Evolutionary conservation across 2,797 vertebrate genomes (phyloP).

Genomic region (Lagocephalus sceleratus): DNA sequence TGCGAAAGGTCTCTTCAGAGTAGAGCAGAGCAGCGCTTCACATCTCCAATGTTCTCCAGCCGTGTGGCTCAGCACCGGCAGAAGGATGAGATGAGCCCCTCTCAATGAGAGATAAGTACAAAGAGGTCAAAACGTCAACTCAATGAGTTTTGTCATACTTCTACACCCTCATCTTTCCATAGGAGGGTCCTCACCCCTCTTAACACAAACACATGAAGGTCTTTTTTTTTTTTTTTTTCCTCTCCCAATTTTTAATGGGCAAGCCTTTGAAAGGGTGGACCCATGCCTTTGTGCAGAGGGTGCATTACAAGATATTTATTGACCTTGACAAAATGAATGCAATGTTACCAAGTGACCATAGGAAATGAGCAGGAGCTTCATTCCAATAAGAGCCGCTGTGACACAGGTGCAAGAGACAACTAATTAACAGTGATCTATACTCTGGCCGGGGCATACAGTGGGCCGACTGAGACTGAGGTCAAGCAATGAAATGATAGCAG

Average conservation of each 20-base stretch:
- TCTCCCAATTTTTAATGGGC: conserved; percentile 38
- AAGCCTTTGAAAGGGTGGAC: conserved; percentile 49
- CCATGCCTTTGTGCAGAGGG: conserved; percentile 50
- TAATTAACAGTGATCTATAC: conserved; percentile 80
- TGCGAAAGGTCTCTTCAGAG: conserved; percentile 52
- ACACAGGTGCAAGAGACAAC: conserved; percentile 73
- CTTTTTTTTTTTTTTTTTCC: conserved; percentile 30
- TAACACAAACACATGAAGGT: conserved; percentile 58
- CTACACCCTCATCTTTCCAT: conserved; percentile 47
- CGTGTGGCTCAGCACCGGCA: conserved; percentile 44
- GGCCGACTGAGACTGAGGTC: conserved; percentile 70
- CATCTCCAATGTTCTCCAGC: conserved; percentile 55
- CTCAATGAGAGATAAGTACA: conserved; percentile 58
- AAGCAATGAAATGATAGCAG: conserved; percentile 77
- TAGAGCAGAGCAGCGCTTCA: conserved; percentile 45
- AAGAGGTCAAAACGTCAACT: conserved; percentile 53
- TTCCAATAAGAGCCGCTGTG: conserved; percentile 67
- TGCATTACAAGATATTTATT: conserved; percentile 66
- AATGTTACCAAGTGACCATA: conserved; percentile 54
- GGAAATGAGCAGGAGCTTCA: conserved; percentile 60
- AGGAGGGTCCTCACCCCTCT: conserved; percentile 57
- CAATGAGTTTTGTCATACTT: conserved; percentile 50
- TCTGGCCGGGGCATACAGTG: conserved; percentile 63
- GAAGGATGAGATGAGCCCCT: conserved; percentile 53
- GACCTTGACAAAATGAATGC: conserved; percentile 71